A percentile compares a stretch with the other conserved stretches of the same genome.
phyloP scores from a whole-genome alignment of 1,140 invertebrate genomes.

The Rhopalosiphum padi region DNA sequence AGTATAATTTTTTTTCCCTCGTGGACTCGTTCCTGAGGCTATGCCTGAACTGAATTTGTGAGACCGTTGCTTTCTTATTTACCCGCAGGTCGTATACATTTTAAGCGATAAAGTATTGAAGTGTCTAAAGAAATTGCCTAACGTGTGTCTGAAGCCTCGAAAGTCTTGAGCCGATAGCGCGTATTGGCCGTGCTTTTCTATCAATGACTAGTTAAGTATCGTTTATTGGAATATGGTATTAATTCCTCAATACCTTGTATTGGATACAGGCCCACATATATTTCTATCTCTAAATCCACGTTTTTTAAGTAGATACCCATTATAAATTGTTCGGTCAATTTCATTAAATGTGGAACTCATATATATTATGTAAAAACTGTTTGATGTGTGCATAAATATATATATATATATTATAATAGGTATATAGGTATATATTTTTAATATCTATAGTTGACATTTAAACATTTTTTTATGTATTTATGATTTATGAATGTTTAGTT shows the following conservation, averaged over 20 bases:
- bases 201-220: neutral
- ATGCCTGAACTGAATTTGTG: neutral
- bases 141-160: neutral
- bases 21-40: neutral
- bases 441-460: neutral
- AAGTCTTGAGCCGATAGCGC: neutral
- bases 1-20: neutral
- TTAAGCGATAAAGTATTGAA: neutral
- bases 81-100: neutral
- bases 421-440: neutral
- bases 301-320: neutral
- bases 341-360: neutral
- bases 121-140: neutral
- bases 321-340: neutral
- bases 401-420: no score
- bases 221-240: neutral
- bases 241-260: no score
- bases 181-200: neutral
- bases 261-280: neutral
- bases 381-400: neutral
- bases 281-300: neutral
- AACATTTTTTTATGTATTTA: neutral
- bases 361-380: neutral
- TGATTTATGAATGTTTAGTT: neutral
- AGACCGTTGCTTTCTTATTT: neutral